These are phyloP conservation scores for Gambusia holbrooki DNA, from an alignment of 2,113 vertebrate species.

Conservation along the genomic window DNA sequence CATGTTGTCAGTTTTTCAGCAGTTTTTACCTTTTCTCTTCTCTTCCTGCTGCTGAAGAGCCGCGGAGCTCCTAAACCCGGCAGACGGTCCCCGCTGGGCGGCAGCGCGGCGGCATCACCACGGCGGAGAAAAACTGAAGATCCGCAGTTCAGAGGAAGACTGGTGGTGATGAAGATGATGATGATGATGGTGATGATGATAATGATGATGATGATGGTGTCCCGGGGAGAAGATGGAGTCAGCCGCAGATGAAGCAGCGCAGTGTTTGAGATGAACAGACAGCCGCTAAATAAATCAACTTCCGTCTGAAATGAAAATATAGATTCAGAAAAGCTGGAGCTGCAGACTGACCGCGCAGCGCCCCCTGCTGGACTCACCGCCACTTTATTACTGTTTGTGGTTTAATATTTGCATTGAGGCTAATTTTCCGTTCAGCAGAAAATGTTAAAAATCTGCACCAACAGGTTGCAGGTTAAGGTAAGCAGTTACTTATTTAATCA, in stretches of 20 bases:
- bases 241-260: background rate
- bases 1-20: background rate
- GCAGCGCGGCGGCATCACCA: slow-evolving; percentile 28
- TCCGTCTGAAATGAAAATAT: slow-evolving; percentile 28
- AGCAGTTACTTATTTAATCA: too few species aligned
- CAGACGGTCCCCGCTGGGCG: background rate
- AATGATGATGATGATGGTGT: background rate
- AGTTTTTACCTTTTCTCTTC: slow-evolving; percentile 7
- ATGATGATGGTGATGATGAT: too few species aligned
- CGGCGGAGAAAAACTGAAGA: too few species aligned
- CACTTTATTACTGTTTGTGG: too few species aligned
- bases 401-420: too few species aligned
- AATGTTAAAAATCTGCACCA: too few species aligned
- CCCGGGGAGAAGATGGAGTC: background rate
- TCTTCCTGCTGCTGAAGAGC: background rate
- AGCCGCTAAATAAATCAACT: background rate
- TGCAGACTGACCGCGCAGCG: background rate
- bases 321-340: slow-evolving; percentile 2
- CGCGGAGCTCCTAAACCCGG: slow-evolving; percentile 11
- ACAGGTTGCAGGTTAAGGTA: too few species aligned
- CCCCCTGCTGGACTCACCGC: background rate
- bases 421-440: too few species aligned
- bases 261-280: too few species aligned
- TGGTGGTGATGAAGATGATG: too few species aligned
- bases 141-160: background rate